These are phyloP conservation scores for Xenus cinereus DNA, from an alignment of 2,113 vertebrate species.

Conservation along the genomic window DNA sequence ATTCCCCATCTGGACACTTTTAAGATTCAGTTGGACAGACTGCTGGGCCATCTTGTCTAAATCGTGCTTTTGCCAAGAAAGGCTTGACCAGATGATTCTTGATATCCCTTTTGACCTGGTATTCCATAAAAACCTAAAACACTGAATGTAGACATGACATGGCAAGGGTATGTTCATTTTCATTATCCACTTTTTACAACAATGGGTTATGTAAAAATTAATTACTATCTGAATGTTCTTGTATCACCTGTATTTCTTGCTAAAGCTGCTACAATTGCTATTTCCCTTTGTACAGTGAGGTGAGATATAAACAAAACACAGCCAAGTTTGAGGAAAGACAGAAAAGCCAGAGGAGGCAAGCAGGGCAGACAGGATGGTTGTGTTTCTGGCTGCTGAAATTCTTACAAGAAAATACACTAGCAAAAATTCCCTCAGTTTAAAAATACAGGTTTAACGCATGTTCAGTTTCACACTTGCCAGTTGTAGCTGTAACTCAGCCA, in stretches of 20 bases:
- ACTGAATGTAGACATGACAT: too few relatives aligned
- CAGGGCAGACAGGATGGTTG: not conserved
- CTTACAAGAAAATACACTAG: not conserved
- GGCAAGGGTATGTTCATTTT: not conserved
- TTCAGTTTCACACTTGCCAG: not conserved
- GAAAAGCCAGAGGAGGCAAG: not conserved
- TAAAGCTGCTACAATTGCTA: not conserved
- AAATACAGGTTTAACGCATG: not conserved
- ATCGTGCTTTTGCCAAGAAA: not conserved
- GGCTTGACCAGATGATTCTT: not conserved
- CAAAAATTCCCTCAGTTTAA: not conserved
- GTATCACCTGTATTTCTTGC: not conserved
- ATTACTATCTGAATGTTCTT: not conserved
- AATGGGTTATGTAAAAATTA: not conserved
- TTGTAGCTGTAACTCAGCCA: not conserved
- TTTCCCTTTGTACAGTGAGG: not conserved
- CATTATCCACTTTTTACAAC: not conserved
- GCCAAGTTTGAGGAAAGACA: not conserved
- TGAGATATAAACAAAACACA: not conserved
- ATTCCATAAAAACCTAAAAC: not conserved
- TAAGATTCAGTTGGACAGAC: not conserved
- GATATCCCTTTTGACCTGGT: not conserved
- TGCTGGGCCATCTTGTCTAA: not conserved
- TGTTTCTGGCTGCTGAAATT: not conserved
- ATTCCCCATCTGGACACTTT: not conserved